These are phyloP conservation scores for Carposina sasakii DNA, from an alignment of 1,140 invertebrate species.

Conservation along the genomic window DNA sequence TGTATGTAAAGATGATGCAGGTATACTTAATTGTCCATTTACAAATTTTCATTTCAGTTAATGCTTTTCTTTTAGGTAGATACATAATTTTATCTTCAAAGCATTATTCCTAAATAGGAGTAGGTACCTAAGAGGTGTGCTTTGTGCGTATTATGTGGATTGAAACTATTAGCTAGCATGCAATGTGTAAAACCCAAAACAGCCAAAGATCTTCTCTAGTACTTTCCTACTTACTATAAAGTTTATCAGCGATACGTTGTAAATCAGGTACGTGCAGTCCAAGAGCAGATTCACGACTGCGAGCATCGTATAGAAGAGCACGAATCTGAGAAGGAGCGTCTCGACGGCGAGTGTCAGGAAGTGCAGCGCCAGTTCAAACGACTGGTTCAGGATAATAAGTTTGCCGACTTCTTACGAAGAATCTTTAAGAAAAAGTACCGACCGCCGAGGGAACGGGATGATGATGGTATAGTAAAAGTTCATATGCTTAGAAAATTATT, in stretches of 20 bases:
- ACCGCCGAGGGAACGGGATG: slow-evolving; percentile 65
- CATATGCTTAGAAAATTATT: neutral
- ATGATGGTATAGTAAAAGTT: slow-evolving; percentile 41
- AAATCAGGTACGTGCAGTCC: slow-evolving; percentile 53
- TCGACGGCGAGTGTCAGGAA: slow-evolving; percentile 74
- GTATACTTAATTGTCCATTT: too few relatives aligned
- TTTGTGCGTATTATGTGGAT: too few relatives aligned
- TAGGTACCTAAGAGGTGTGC: too few relatives aligned
- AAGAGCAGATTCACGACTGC: slow-evolving; percentile 68
- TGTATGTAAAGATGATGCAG: slow-evolving; percentile 75
- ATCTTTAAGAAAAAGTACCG: slow-evolving; percentile 86
- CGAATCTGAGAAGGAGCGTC: slow-evolving; percentile 70
- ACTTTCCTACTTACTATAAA: too few relatives aligned
- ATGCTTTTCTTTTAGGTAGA: too few relatives aligned
- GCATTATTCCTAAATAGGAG: too few relatives aligned
- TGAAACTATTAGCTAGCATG: too few relatives aligned
- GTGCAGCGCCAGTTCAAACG: slow-evolving; percentile 73
- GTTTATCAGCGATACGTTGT: too few relatives aligned
- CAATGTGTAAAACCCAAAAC: too few relatives aligned
- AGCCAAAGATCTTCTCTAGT: too few relatives aligned
- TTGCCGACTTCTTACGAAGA: slow-evolving; percentile 80
- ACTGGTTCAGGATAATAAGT: slow-evolving; percentile 80
- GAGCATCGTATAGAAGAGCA: slow-evolving; percentile 75
- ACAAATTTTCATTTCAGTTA: too few relatives aligned
- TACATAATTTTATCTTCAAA: too few relatives aligned